Evolutionary conservation across 2,797 vertebrate genomes (phyloP).

Genomic region (Pyrocephalus nanus): DNA sequence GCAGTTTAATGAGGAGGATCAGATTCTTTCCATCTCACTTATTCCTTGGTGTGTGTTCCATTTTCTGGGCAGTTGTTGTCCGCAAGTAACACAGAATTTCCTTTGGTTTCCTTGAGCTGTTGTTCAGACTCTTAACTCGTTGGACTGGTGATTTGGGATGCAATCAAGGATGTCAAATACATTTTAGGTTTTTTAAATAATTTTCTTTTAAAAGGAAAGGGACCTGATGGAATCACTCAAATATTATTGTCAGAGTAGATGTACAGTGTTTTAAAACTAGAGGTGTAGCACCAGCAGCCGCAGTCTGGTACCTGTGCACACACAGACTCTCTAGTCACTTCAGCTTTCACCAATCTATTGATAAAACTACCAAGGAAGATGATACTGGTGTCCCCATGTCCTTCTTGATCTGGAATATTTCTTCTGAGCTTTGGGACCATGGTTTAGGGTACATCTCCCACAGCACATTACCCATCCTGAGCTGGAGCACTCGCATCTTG

Average conservation of each 20-base stretch:
- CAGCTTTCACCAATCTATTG: background rate
- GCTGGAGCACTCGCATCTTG: background rate
- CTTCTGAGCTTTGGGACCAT: background rate
- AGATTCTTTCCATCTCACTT: constrained; percentile 40
- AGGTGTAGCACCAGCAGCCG: background rate
- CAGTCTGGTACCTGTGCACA: background rate
- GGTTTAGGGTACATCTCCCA: background rate
- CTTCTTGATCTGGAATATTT: background rate
- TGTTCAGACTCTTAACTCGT: background rate
- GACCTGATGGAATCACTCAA: background rate
- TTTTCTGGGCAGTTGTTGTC: background rate
- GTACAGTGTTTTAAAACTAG: background rate
- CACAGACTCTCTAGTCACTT: background rate
- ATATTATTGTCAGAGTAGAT: background rate
- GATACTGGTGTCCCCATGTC: background rate
- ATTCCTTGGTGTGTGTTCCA: background rate
- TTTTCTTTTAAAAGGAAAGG: background rate
- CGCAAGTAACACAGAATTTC: background rate
- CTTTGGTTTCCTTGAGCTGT: background rate
- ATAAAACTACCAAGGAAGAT: background rate
- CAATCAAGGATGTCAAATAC: background rate
- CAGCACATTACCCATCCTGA: background rate
- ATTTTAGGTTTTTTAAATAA: background rate
- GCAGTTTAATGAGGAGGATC: constrained; percentile 45
- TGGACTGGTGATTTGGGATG: background rate